Evolutionary conservation across 92 coral and sea anemone species (phyloP).

Genomic region (Porites rus): DNA sequence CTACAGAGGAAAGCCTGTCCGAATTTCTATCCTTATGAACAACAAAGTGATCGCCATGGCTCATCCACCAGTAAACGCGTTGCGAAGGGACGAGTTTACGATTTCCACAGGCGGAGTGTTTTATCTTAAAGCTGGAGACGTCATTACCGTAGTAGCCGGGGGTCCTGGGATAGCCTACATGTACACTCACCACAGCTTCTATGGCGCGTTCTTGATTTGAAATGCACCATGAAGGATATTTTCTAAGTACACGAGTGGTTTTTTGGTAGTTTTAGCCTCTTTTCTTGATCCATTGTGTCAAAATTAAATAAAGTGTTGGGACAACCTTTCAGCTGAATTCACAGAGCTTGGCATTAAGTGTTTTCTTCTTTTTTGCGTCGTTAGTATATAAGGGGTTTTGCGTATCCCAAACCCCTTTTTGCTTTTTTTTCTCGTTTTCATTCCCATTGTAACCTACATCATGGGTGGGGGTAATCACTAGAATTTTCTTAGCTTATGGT

Average conservation of each 20-base stretch:
- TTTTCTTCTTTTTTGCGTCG: too few relatives aligned
- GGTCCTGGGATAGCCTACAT: neutral
- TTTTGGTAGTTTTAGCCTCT: neutral
- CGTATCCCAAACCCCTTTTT: too few relatives aligned
- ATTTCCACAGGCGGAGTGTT: slow-evolving; percentile 25
- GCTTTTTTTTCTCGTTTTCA: too few relatives aligned
- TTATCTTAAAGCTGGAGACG: slow-evolving; percentile 28
- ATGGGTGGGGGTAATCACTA: too few relatives aligned
- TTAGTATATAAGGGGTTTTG: too few relatives aligned
- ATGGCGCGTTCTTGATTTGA: slow-evolving; percentile 39
- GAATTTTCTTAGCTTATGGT: too few relatives aligned
- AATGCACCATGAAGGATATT: neutral
- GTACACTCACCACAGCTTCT: slow-evolving; percentile 22
- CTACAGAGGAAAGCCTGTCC: slow-evolving; percentile 13
- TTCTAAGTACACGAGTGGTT: neutral
- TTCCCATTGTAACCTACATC: too few relatives aligned
- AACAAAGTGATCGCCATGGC: slow-evolving; percentile 21
- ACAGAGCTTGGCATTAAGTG: too few relatives aligned
- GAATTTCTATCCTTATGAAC: slow-evolving; percentile 16
- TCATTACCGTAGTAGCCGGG: slow-evolving; percentile 1
- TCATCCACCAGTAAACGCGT: neutral
- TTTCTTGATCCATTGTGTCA: neutral
- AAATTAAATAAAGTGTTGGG: too few relatives aligned
- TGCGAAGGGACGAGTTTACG: neutral
- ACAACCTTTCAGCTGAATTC: neutral